Evolutionary conservation across 2,797 vertebrate species (phyloP), one percentile per base, ranked within the genome.

Genomic region (Tamandua tetradactyla): DNA sequence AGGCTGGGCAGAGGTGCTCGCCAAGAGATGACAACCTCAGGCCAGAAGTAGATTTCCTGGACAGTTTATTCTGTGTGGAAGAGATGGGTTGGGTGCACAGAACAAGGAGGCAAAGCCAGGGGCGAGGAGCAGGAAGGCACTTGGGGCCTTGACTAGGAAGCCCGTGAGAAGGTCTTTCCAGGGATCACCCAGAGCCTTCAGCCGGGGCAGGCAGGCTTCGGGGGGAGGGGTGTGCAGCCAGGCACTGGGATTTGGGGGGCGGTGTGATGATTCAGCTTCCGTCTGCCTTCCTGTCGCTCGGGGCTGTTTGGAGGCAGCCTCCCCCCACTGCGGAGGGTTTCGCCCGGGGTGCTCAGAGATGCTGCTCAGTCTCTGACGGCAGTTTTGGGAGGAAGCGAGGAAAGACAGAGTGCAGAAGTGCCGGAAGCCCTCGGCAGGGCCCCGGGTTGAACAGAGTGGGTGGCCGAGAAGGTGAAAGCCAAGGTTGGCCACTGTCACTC

Each of bases 171-270:
- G 12, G 25, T 12, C 37, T 87, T 80, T 22, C 61, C 55, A 14
- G 9, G 47, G 18, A 42, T 2, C 0, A 0, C 6, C 0, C 30
- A 40, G 74, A 20, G 9, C 27, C 37, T 57, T 23, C 4, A 2
- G 0, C 22, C 22, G 23, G 62, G 22, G 8, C 40, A 74, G 59
- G 49, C 1, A 27, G 61, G 35, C 13, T 57, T 75, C 3, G 0
- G 78, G 25, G 25, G 2, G 2, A 1, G 4, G 32, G 57, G 72
- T n/a, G 20, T 10, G 76, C 52, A 9, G 17, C 10, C 0, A 1
- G 25, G 57, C 0, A 0, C 80, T n/a, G 25, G 37, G 57, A 11
- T 37, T 15, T 18, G 71, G 57, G 92, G 27, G 66, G 55, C 5
- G 0, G 2, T 0, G 3, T 0, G 44, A 69, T 20, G 52, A 72